Evolutionary conservation across 2,113 vertebrate species (phyloP).

Genomic region (Gobius niger): DNA sequence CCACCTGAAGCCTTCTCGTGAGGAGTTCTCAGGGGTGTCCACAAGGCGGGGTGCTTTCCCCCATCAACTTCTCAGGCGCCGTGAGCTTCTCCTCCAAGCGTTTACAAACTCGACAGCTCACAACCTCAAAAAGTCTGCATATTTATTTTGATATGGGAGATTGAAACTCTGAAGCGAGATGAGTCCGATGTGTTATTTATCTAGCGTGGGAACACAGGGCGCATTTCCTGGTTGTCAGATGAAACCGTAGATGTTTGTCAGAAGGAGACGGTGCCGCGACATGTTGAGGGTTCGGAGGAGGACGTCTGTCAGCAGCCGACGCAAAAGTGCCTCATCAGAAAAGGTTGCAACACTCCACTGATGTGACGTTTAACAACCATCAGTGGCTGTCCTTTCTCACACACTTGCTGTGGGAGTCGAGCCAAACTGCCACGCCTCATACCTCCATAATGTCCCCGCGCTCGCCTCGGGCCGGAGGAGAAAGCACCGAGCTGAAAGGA

Average conservation of each 20-base stretch:
- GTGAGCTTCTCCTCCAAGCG: not conserved
- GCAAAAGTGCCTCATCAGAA: constrained; percentile 19
- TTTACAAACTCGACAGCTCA: too few species aligned
- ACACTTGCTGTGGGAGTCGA: constrained; percentile 27
- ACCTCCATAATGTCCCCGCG: constrained; percentile 30
- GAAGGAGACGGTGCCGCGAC: constrained; percentile 10
- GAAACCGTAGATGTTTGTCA: constrained; percentile 1
- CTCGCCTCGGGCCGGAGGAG: constrained; percentile 12
- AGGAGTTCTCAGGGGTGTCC: not conserved
- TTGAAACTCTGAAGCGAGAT: too few species aligned
- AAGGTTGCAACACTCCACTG: constrained; percentile 28
- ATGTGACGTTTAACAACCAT: not conserved
- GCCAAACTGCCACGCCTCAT: constrained; percentile 53
- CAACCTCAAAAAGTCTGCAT: too few species aligned
- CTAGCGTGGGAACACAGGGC: constrained; percentile 11
- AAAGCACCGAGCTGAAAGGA: not conserved
- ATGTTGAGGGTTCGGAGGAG: constrained; percentile 4
- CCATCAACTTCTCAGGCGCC: not conserved
- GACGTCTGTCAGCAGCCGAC: constrained; percentile 2
- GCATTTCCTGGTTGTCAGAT: not conserved
- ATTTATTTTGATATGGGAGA: too few species aligned
- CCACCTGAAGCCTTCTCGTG: not conserved
- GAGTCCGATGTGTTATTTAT: not conserved
- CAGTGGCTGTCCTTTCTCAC: constrained; percentile 29
- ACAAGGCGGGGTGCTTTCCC: not conserved